phyloP scores from a whole-genome alignment of 2,888 invertebrate genomes.

The Eustalomyia histrio region DNA sequence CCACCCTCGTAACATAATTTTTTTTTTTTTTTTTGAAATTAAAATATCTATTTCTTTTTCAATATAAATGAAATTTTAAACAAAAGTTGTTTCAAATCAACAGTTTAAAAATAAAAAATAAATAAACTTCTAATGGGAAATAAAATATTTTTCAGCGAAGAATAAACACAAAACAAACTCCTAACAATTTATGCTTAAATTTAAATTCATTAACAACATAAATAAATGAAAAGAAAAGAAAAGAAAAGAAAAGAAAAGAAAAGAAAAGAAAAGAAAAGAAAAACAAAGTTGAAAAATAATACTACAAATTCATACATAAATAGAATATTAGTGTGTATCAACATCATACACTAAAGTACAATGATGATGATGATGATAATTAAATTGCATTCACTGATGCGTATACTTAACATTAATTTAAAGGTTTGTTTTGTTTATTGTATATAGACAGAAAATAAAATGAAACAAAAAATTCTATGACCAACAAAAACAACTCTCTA shows the following conservation, averaged over 20 bases:
- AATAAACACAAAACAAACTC: not conserved
- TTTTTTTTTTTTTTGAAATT: too few species aligned
- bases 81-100: not conserved
- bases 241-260: too few species aligned
- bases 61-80: too few species aligned
- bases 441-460: conserved; percentile 19
- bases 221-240: conserved; percentile 15
- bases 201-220: conserved; percentile 38
- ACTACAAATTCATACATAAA: conserved; percentile 19
- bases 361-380: conserved; percentile 29
- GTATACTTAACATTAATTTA: conserved; percentile 67
- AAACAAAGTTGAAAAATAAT: conserved; percentile 6
- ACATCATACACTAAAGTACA: not conserved
- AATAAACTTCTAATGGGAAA: not conserved
- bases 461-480: conserved; percentile 33
- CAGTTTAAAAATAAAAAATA: too few species aligned
- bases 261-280: too few species aligned
- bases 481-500: conserved; percentile 60
- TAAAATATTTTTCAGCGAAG: not conserved
- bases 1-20: too few species aligned
- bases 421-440: conserved; percentile 15
- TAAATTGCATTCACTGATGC: conserved; percentile 64
- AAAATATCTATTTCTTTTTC: too few species aligned
- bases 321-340: not conserved
- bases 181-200: conserved; percentile 14